Evolutionary conservation across 2,888 invertebrate genomes (phyloP), one percentile per base, ranked within the genome.

Genomic region (Allolobophora icterica): DNA sequence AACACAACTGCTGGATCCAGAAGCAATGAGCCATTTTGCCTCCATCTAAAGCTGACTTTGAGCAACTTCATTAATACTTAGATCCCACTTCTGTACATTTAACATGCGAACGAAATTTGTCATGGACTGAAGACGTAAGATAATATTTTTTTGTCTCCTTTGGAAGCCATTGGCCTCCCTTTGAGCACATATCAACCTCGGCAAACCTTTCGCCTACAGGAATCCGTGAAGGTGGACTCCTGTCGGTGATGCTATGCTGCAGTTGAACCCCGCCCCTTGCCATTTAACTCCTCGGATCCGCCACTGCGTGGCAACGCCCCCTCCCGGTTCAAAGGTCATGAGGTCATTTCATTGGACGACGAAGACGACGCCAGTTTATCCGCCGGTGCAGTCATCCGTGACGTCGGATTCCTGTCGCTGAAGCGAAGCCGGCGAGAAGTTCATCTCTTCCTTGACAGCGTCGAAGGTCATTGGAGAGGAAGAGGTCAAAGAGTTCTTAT

Each of bases 331-430:
- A 71, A 13, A n/a, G n/a, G 1, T n/a, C 30, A 71, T n/a, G 71
- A 71, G 71, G 71, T 71, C 71, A 71, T 71, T n/a, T 71, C 71
- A n/a, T 71, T n/a, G n/a, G 71, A 71, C 71, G 71, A 71, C n/a
- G 71, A 71, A 8, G 30, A n/a, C 0, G 8, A 71, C n/a, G 71
- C 1, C 71, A 30, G 71, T 71, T 71, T 71, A 52, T 52, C 52
- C 52, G 21, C 52, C 52, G 52, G 52, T 52, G 52, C 52, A 52
- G 71, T 71, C 71, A n/a, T 71, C 71, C 71, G n/a, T 71, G 71
- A 71, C 71, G 71, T 71, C 71, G n/a, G 71, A 71, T 71, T 71
- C 71, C 71, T 71, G 71, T 71, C 71, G 71, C 71, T 30, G 71
- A 71, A 71, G 71, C 30, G 71, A 71, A n/a, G 71, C n/a, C 71